Conservation (phyloP, 2,888 invertebrate genomes). For the Pachydiplax longipennis region DNA sequence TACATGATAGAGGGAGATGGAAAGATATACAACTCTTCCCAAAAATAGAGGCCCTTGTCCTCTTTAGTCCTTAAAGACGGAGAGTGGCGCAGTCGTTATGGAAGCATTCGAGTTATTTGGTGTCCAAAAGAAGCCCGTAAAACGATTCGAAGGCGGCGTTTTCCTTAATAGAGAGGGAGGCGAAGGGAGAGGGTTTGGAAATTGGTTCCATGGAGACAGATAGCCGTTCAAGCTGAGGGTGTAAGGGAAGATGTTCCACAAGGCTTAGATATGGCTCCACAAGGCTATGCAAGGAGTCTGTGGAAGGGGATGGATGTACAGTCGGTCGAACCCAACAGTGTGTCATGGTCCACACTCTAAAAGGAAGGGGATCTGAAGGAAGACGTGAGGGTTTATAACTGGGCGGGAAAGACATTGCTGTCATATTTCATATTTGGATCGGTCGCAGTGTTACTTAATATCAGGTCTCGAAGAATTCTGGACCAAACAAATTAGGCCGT, state of each 20-base stretch:
- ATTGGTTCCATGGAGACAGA: slow-evolving; percentile 25
- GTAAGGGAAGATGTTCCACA: background rate
- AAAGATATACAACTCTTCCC: background rate
- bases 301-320: background rate
- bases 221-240: background rate
- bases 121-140: background rate
- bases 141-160: background rate
- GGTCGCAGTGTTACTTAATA: background rate
- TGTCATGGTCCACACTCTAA: background rate
- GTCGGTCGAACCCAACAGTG: background rate
- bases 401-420: background rate
- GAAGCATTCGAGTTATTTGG: background rate
- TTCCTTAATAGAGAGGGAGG: background rate
- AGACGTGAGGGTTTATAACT: background rate
- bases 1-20: background rate
- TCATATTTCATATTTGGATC: background rate
- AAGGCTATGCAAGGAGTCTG: background rate
- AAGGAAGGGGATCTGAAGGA: background rate
- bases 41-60: background rate
- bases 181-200: background rate
- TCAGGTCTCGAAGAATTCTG: background rate
- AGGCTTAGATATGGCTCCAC: background rate
- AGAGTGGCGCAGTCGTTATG: background rate
- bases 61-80: background rate
- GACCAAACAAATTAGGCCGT: background rate